Evolutionary conservation across 2,797 vertebrate genomes (phyloP).

Genomic region (Hapalemur alaotrensis): DNA sequence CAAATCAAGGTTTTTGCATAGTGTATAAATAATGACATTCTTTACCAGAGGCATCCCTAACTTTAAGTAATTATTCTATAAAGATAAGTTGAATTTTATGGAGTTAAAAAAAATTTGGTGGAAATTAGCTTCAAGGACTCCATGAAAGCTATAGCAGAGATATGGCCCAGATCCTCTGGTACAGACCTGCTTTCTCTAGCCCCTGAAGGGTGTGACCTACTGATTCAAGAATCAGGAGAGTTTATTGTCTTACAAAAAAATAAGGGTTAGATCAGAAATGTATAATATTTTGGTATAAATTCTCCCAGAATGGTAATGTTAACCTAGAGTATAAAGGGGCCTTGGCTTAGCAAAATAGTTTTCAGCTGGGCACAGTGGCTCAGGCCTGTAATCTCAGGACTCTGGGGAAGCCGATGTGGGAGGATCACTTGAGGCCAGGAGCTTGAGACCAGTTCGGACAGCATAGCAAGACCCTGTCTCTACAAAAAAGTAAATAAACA

Average conservation of each 20-base stretch:
- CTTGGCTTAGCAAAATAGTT: neutral
- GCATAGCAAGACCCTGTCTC: too few relatives aligned
- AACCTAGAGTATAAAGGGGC: neutral
- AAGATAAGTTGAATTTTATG: neutral
- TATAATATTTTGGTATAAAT: neutral
- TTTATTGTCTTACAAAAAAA: neutral
- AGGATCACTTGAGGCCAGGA: too few relatives aligned
- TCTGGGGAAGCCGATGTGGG: too few relatives aligned
- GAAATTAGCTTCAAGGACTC: neutral
- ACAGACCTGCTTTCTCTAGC: fast-evolving
- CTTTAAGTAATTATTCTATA: conserved; percentile 4
- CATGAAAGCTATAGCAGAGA: neutral
- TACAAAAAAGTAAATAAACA: too few relatives aligned
- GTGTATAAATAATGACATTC: neutral
- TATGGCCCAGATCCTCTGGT: neutral
- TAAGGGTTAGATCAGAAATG: neutral
- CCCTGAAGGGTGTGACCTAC: too few relatives aligned
- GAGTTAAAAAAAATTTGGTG: neutral
- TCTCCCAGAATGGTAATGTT: neutral
- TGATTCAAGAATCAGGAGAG: neutral
- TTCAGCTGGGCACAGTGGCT: too few relatives aligned
- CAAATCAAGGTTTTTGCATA: conserved; percentile 36
- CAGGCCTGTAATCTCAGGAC: too few relatives aligned
- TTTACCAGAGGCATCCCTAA: neutral
- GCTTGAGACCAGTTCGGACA: too few relatives aligned